Evolutionary conservation across 2,113 vertebrate genomes (phyloP), one percentile per base, ranked within the genome.

Genomic region (Microtus ochrogaster): DNA sequence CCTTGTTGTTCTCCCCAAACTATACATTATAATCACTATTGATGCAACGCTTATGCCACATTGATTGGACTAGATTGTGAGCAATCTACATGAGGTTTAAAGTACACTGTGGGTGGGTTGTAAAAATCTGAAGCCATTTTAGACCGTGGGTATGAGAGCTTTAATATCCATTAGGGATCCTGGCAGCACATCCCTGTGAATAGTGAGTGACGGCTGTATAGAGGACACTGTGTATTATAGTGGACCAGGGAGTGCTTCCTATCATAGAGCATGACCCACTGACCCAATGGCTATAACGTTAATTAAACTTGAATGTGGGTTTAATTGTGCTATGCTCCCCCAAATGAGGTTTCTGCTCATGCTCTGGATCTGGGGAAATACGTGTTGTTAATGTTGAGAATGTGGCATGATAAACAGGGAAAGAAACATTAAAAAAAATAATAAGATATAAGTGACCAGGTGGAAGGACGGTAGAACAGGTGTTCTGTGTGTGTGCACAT

Each of bases 351-450:
- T 83, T 47, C 30, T 79, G 30, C 30, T 26, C 70, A 7, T 44
- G 21, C 2, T 16, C 22, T 0, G 0, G 7, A 52, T 55, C 39
- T 6, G 0, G 5, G 26, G 13, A 4, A 26, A 1, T 36, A 11
- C 11, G 70, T 7, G 44, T 36, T 72, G 44, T 0, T 1, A 39
- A 12, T 12, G 49, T 33, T 65, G 26, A n/a, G 2, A 70, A 8
- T 19, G 12, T 7, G 49, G 22, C 47, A 26, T 24, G 22, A 13
- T 6, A 8, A 7, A 1, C 5, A 70, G 41, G 7, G 12, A n/a
- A n/a, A 7, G 14, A 28, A 66, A 13, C 1, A 61, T 72, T 89
- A 12, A 7, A 28, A 22, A 49, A 47, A 47, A 47, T 47, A 7
- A 7, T 21, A 14, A 49, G 63, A 7, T 39, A 9, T 24, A 14